Evolutionary conservation across 2,888 invertebrate species (phyloP), one percentile per base, ranked within the genome.

Genomic region (Heteropelma amictum): DNA sequence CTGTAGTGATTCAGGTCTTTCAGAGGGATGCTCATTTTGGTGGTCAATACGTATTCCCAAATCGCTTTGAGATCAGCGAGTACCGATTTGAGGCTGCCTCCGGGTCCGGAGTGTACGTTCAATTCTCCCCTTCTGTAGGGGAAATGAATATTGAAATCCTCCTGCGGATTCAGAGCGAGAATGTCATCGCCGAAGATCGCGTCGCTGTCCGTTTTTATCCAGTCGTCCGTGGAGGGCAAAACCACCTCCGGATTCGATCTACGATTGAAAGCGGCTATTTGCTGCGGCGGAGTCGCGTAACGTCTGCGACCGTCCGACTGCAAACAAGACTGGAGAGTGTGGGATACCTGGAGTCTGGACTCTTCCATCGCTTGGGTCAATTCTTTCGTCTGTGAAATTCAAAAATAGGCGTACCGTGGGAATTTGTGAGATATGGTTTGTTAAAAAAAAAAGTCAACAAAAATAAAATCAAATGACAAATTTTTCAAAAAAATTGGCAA

Each of bases 101-200:
- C 97, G 17, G 96, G 92, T 63, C 94, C 94, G 0, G 91, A 86
- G 87, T 98, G 97, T 2, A 97, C 88, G 90, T 98, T 97, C 12
- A 98, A 92, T 83, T 96, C 96, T 0, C 98, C 98, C 81, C 97
- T 91, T 84, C 92, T 92, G 83, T 97, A 95, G 0, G 98, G 98
- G 89, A 97, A 98, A 88, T 97, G 96, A 69, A 98, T 90, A 86
- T 97, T 97, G 84, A 95, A 98, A 47, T 93, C 92, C 63, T 93
- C 91, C 42, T 91, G 91, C 12, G 93, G 94, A 87, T 93, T 92
- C 26, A 95, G 89, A 75, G 93, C 92, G 10, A 96, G 84, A 72
- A 93, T 94, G 86, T 96, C 93, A 85, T 96, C 95, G 6, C 96
- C 96, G 23, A 96, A 91, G 0, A 96, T 89, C 12, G 93, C 90